phyloP scores from a whole-genome alignment of 1,140 invertebrate species.

The Eulimnadia texana region DNA sequence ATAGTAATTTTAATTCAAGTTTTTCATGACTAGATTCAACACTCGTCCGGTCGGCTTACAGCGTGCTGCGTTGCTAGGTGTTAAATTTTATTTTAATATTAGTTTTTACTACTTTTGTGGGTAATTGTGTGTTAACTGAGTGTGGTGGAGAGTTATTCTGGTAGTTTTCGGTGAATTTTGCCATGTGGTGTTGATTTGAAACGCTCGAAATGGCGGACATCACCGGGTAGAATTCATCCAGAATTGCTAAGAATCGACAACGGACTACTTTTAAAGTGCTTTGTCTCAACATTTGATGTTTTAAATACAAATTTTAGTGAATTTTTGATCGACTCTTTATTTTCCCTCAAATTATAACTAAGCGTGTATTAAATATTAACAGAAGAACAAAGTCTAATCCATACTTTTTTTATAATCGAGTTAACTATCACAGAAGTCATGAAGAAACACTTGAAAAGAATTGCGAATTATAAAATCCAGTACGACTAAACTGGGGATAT shows the following conservation, averaged over 20 bases:
- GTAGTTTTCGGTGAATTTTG: conserved; percentile 16
- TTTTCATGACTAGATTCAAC: conserved; percentile 16
- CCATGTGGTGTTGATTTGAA: conserved; percentile 6
- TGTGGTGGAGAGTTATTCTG: background rate
- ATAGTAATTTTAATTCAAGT: conserved; percentile 7
- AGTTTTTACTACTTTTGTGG: background rate
- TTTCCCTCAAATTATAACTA: too few species aligned
- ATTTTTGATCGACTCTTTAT: too few species aligned
- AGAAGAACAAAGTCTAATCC: too few species aligned
- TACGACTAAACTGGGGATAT: too few species aligned
- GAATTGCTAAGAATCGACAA: conserved; percentile 13
- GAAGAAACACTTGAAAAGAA: too few species aligned
- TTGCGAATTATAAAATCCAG: too few species aligned
- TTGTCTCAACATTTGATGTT: too few species aligned
- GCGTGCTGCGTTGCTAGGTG: too few species aligned
- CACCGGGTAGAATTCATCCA: conserved; percentile 21
- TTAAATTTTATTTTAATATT: too few species aligned
- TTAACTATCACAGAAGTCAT: background rate
- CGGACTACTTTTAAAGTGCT: too few species aligned
- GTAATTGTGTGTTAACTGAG: background rate
- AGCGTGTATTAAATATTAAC: too few species aligned
- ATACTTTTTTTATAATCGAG: background rate
- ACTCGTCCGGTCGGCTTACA: conserved; percentile 17
- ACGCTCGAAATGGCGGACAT: background rate
- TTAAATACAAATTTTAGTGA: too few species aligned